Percentiles rank a stretch among this genome's conserved stretches.
Conservation (phyloP, 2,113 vertebrate species). For the Pagrus major region DNA sequence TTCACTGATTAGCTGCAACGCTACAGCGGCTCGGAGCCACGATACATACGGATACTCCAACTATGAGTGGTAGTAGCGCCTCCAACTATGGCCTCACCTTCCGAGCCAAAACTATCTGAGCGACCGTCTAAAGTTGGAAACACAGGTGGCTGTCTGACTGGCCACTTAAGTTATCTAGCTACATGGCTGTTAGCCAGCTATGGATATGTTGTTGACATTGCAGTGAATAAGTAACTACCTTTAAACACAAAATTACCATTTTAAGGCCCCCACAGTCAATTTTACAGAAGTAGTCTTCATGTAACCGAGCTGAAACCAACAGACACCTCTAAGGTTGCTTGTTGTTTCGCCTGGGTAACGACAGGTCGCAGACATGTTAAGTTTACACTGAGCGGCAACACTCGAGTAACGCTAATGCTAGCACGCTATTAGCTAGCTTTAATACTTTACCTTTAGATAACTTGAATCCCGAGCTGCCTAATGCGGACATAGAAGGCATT, state of each 20-base stretch:
- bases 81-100: background rate
- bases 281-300: background rate
- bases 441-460: constrained; percentile 78
- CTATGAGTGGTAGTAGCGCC: background rate
- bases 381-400: background rate
- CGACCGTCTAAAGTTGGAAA: constrained; percentile 30
- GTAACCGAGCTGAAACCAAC: background rate
- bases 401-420: constrained; percentile 26
- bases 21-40: background rate
- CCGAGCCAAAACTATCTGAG: background rate
- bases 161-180: constrained; percentile 6
- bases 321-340: background rate
- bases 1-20: constrained; percentile 33
- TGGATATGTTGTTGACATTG: background rate
- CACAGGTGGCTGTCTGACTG: background rate
- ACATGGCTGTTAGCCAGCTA: background rate
- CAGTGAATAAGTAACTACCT: background rate
- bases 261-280: background rate
- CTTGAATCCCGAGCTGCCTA: constrained; percentile 63
- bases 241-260: background rate
- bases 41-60: background rate
- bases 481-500: constrained; percentile 5
- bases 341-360: background rate
- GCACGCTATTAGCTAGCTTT: background rate
- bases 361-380: background rate